Evolutionary conservation across 2,113 vertebrate genomes (phyloP), one percentile per base, ranked within the genome.

Genomic region (Mystacornis crossleyi): DNA sequence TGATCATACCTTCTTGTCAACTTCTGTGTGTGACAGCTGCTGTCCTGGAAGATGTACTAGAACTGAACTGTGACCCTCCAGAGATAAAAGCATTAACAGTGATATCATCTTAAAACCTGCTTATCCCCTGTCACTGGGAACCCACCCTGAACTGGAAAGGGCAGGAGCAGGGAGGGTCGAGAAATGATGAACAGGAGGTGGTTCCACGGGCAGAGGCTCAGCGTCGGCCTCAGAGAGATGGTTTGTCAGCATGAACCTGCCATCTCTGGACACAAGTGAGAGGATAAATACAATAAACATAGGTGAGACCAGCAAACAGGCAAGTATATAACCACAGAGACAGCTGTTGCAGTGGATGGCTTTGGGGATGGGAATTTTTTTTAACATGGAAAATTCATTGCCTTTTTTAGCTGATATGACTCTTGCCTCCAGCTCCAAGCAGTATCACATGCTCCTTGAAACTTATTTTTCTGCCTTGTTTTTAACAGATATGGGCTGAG

Each of bases 391-490:
- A 91, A 89, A 70, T 29, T 93, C 80, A 77, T 21, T 81, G 84
- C 75, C 70, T 72, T 87, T 81, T 88, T 91, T 83, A 93, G 86
- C 54, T 74, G 74, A 88, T 83, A 21, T 91, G 94, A 97, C 77
- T 79, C 36, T 87, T 90, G 31, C 72, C 58, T 90, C 81, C 26
- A 92, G 84, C 61, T 86, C 45, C 1, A 11, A 86, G 69, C 43
- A 53, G 14, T 82, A 87, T 89, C 87, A 75, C 36, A 42, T 67
- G 50, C 28, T 91, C 31, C 82, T 92, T 79, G 40, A 90, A 94
- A 88, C 47, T 80, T 75, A 74, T 40, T 95, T 95, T 84, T 84
- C 73, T 74, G 29, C 81, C 71, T 94, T 70, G 18, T 83, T 87
- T 84, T 70, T 72, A 45, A 64, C 81, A 95, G 83, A 66, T 88